Base-by-base conservation (phyloP, 2,888 invertebrate genomes). In the Caenorhabditis doughertyi region DNA sequence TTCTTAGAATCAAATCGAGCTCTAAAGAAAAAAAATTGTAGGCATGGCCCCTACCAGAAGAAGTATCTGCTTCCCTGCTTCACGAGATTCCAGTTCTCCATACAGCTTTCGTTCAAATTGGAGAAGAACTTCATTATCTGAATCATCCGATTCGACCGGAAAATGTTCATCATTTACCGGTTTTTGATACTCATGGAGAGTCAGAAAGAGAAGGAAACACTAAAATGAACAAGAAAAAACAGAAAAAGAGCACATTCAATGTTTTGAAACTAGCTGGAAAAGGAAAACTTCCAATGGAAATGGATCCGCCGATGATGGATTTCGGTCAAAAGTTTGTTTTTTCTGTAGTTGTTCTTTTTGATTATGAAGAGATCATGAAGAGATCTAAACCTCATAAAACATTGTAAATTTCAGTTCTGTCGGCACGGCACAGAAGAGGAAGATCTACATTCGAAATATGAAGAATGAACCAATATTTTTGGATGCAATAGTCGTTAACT, bases 31-130 rank as follows among this genome's bases (percentile, higher is more conserved):
- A n/a, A n/a, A n/a, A n/a, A n/a, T n/a, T n/a, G n/a, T n/a, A 81
- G 70, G 64, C 76, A 58, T 81, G 76, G 76, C 81, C 76, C 16
- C 60, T 81, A 9, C 81, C 81, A 2, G 74, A 81, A 44, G 81
- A 81, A 44, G 73, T 76, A 11, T 71, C 81, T 13, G 77, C 77
- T 7, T 82, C 82, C 0, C 47, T 72, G 11, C 56, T 83, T n/a
- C 73, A 84, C 35, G 87, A 87, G 18, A 79, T 87, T 23, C 87
- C 87, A 23, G 85, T 87, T 39, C 79, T 91, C 51, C 89, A 94
- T 94, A 89, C 93, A 94, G 95, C 94, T 87, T 95, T 95, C 92
- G 94, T 95, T 90, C 94, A 95, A 92, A 95, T 93, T 88, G 95
- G 94, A 92, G 94, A 94, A 91, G 94, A 95, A 89, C 93, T 94